Percentiles rank a stretch among this genome's conserved stretches.
phyloP scores from a whole-genome alignment of 2,888 invertebrate genomes.

The Pteria penguin region DNA sequence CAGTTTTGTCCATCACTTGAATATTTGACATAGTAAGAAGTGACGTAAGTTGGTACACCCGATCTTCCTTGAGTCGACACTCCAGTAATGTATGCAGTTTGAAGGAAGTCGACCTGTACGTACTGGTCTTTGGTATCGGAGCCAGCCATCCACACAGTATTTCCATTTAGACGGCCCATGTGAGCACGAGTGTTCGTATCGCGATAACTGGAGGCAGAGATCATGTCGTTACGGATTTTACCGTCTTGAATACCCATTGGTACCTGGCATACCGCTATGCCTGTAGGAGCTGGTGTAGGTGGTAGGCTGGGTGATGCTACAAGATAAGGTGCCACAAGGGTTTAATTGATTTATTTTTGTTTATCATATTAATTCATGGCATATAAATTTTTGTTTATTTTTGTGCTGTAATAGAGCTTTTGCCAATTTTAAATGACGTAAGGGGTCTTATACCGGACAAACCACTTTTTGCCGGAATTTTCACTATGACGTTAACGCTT shows the following conservation, averaged over 20 bases:
- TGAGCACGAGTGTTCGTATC: constrained; percentile 76
- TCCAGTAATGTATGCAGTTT: constrained; percentile 88
- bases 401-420: too few species aligned
- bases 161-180: constrained; percentile 81
- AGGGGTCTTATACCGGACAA: too few species aligned
- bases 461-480: too few species aligned
- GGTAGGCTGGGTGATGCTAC: neutral
- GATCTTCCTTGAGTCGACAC: constrained; percentile 87
- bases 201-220: constrained; percentile 85
- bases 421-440: too few species aligned
- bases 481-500: too few species aligned
- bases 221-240: constrained; percentile 83
- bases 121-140: constrained; percentile 64
- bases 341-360: too few species aligned
- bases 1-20: constrained; percentile 87
- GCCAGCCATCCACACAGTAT: constrained; percentile 87
- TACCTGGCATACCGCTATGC: constrained; percentile 82
- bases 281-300: neutral
- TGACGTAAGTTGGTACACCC: constrained; percentile 88
- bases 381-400: too few species aligned
- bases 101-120: constrained; percentile 84
- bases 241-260: constrained; percentile 86
- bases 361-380: too few species aligned
- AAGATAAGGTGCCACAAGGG: too few species aligned
- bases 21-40: constrained; percentile 87